phyloP scores from a whole-genome alignment of 2,888 invertebrate species.

The Pedicia rivosa region DNA sequence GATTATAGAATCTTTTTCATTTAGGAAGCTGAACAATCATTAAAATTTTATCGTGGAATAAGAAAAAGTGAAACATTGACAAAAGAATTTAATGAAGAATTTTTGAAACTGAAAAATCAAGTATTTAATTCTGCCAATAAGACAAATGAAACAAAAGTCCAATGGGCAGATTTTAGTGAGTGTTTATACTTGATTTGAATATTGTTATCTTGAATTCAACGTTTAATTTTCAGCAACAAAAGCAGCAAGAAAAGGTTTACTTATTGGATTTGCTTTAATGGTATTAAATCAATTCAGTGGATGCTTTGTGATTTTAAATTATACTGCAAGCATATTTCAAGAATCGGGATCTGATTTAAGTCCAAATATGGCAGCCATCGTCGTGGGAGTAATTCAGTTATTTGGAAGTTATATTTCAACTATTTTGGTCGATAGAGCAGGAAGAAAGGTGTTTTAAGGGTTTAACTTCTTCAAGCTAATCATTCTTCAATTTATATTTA shows the following conservation, averaged over 20 bases:
- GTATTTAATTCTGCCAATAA: background rate
- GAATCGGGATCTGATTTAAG: conserved; percentile 23
- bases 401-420: conserved; percentile 24
- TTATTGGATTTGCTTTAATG: conserved; percentile 23
- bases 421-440: conserved; percentile 23
- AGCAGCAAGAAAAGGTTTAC: conserved; percentile 19
- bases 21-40: conserved; percentile 5
- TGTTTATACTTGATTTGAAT: too few relatives aligned
- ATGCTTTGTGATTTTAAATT: conserved; percentile 26
- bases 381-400: conserved; percentile 26
- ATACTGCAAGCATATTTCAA: conserved; percentile 25
- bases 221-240: too few relatives aligned
- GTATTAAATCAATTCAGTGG: conserved; percentile 24
- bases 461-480: too few relatives aligned
- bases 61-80: background rate
- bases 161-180: background rate
- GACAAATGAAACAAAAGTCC: background rate
- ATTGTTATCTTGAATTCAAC: too few relatives aligned
- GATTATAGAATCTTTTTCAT: background rate
- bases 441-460: conserved; percentile 20
- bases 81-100: background rate
- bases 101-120: background rate
- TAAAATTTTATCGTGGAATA: conserved; percentile 4
- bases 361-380: conserved; percentile 22
- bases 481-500: too few relatives aligned